phyloP scores from a whole-genome alignment of 2,888 invertebrate genomes.

The Nephrocerus scutellatus region DNA sequence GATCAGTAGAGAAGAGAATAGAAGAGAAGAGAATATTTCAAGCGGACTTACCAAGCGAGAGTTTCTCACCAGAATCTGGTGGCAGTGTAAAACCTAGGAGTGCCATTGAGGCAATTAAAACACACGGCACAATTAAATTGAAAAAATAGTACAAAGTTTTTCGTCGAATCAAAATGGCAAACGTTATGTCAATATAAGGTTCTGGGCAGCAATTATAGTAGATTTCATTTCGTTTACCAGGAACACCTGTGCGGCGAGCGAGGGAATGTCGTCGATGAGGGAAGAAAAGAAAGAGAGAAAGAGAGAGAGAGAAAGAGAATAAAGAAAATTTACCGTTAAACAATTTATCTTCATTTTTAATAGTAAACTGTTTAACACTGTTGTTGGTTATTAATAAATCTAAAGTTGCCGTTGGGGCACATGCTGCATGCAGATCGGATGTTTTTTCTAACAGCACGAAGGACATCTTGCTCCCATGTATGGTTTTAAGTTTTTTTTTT shows the following conservation, averaged over 20 bases:
- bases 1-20: no score
- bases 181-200: constrained; percentile 96
- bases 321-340: constrained; percentile 5
- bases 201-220: constrained; percentile 97
- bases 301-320: not conserved
- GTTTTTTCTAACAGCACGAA: no score
- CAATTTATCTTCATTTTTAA: constrained; percentile 4
- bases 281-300: constrained; percentile 5
- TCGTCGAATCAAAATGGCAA: constrained; percentile 90
- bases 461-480: no score
- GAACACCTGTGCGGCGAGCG: constrained; percentile 61
- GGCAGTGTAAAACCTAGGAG: constrained; percentile 97
- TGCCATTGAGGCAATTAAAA: constrained; percentile 98
- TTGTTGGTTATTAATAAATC: not conserved
- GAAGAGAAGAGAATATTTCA: no score
- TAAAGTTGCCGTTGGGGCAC: constrained; percentile 10
- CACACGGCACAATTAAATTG: constrained; percentile 98
- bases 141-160: constrained; percentile 99
- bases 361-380: not conserved
- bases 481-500: no score
- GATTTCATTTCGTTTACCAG: constrained; percentile 87
- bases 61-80: constrained; percentile 98
- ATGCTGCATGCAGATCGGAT: no score
- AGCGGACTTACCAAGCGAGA: constrained; percentile 77
- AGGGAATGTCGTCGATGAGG: no score